These are phyloP conservation scores for Elachura formosa DNA, from an alignment of 2,113 vertebrate species.

Conservation along the genomic window DNA sequence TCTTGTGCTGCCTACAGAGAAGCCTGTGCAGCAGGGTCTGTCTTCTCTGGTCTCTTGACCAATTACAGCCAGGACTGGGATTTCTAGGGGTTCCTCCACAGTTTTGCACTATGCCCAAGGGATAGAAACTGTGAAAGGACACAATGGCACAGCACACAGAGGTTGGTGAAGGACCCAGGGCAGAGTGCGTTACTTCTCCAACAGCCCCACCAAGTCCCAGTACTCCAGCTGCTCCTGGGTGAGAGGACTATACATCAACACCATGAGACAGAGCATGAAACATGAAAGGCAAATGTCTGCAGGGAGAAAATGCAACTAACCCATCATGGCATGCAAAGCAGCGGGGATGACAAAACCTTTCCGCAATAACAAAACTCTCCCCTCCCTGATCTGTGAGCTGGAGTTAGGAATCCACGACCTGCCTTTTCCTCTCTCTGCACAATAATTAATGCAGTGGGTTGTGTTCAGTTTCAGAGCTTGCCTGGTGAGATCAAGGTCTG, in stretches of 20 bases:
- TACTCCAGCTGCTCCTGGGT: not conserved
- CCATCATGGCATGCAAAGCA: not conserved
- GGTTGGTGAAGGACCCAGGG: not conserved
- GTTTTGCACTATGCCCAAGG: not conserved
- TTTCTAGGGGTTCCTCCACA: not conserved
- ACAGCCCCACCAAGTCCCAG: not conserved
- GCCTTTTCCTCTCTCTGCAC: not conserved
- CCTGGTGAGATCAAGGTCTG: not conserved
- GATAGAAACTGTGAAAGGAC: not conserved
- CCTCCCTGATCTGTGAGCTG: not conserved
- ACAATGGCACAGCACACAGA: not conserved
- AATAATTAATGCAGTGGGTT: not conserved
- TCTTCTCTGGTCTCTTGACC: not conserved
- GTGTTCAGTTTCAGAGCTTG: not conserved
- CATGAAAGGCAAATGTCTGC: not conserved
- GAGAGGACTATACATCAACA: not conserved
- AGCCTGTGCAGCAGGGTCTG: not conserved
- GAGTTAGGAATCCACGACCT: not conserved
- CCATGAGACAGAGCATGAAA: accelerated
- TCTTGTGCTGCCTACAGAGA: not conserved
- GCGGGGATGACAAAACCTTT: not conserved
- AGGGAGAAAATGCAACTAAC: not conserved
- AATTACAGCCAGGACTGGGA: not conserved
- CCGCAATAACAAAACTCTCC: not conserved
- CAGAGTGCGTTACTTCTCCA: not conserved